Percentiles rank a stretch among this genome's conserved stretches.
Conservation (phyloP, 1,140 invertebrate species). For the Mamestra configurata region DNA sequence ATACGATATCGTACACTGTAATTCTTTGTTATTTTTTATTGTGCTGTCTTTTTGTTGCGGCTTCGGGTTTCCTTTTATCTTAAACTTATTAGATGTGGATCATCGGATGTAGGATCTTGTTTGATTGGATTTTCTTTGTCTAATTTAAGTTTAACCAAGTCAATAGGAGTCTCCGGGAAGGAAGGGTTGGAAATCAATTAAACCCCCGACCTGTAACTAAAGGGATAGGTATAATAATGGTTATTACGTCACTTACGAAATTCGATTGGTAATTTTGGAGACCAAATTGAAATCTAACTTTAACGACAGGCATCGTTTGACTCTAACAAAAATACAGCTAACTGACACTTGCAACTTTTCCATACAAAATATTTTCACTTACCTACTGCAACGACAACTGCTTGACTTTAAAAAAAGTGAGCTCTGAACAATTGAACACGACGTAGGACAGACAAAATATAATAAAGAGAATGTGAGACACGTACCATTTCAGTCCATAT, state of each 20-base stretch:
- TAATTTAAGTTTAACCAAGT: constrained; percentile 31
- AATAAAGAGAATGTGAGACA: constrained; percentile 19
- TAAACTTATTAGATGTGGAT: constrained; percentile 32
- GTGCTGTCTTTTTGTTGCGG: constrained; percentile 46
- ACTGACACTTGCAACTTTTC: no score
- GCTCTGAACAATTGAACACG: not conserved
- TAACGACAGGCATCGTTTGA: not conserved
- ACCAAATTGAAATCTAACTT: not conserved
- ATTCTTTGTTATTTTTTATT: constrained; percentile 52
- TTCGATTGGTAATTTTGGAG: not conserved
- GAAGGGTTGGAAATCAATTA: constrained; percentile 36
- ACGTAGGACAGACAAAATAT: constrained; percentile 1
- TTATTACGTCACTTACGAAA: constrained; percentile 1
- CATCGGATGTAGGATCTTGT: constrained; percentile 4
- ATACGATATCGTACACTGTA: constrained; percentile 54
- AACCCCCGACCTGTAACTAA: constrained; percentile 15
- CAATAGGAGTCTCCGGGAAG: constrained; percentile 9
- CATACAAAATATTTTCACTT: no score
- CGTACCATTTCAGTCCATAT: constrained; percentile 32
- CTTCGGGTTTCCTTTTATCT: constrained; percentile 42
- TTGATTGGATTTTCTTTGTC: constrained; percentile 33
- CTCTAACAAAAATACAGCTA: no score
- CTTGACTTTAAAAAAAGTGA: not conserved
- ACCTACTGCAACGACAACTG: no score
- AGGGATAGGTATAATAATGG: constrained; percentile 12